phyloP scores from a whole-genome alignment of 2,888 invertebrate genomes.

The Parochlus steinenii region DNA sequence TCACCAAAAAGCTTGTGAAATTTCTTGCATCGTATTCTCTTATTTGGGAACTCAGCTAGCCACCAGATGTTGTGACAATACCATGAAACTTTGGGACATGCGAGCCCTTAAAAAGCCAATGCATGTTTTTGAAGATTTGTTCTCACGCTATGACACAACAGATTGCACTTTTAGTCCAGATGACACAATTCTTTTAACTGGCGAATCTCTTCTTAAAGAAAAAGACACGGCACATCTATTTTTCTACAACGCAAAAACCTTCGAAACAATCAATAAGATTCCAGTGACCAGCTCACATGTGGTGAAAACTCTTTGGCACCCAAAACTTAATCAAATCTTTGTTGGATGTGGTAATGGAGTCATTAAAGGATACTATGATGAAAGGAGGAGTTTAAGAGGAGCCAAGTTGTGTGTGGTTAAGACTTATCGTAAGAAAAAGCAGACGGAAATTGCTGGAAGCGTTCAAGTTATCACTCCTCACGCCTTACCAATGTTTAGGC shows the following conservation, averaged over 20 bases:
- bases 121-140: constrained; percentile 48
- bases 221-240: constrained; percentile 47
- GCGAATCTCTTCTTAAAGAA: constrained; percentile 58
- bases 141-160: constrained; percentile 69
- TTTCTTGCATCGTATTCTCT: constrained; percentile 72
- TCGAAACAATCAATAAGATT: constrained; percentile 54
- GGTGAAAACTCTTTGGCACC: constrained; percentile 88
- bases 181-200: constrained; percentile 76
- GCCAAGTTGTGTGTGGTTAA: constrained; percentile 81
- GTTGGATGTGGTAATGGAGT: constrained; percentile 82
- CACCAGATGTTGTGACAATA: constrained; percentile 80
- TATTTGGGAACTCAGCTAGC: constrained; percentile 66
- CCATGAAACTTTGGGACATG: constrained; percentile 89
- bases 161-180: constrained; percentile 84
- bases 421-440: constrained; percentile 57
- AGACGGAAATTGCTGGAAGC: constrained; percentile 72
- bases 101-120: constrained; percentile 66
- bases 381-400: constrained; percentile 69
- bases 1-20: constrained; percentile 63
- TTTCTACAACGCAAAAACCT: constrained; percentile 66
- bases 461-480: constrained; percentile 94
- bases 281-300: constrained; percentile 66
- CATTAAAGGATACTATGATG: constrained; percentile 83
- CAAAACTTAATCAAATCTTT: constrained; percentile 92
- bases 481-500: constrained; percentile 85